A percentile compares a stretch with the other conserved stretches of the same genome.
These are phyloP conservation scores for Bombus pyrosoma DNA, from an alignment of 1,140 invertebrate genomes.

Conservation along the genomic window DNA sequence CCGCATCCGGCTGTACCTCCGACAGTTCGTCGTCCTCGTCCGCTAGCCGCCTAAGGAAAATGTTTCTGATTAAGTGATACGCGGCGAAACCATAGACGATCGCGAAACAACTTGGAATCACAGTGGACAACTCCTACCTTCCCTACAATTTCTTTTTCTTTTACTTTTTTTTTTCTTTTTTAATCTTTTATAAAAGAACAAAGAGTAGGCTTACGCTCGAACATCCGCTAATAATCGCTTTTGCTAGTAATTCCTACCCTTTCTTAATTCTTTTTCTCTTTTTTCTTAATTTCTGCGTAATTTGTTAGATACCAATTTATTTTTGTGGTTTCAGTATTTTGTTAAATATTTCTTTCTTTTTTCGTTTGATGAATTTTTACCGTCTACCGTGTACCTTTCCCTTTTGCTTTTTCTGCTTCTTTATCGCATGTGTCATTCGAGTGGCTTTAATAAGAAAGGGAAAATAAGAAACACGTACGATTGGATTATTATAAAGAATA, in stretches of 20 bases:
- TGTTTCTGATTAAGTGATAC: not conserved
- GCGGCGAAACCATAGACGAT: not conserved
- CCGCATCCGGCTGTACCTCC: constrained; percentile 97
- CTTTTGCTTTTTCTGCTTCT: not conserved
- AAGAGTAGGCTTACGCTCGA: constrained; percentile 3
- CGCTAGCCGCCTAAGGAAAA: constrained; percentile 85
- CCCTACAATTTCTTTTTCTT: constrained; percentile 15
- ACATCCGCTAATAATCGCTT: not conserved
- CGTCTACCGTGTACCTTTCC: not conserved
- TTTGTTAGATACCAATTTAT: not conserved
- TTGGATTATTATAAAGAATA: not conserved
- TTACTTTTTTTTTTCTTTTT: not conserved
- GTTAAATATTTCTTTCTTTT: not conserved
- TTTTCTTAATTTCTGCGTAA: not conserved
- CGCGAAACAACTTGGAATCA: constrained; percentile 29
- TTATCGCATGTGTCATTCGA: not conserved
- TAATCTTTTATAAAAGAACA: not conserved
- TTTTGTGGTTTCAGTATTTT: not conserved
- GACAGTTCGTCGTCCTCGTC: constrained; percentile 97
- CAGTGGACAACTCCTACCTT: constrained; percentile 57
- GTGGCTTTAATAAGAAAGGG: too few species aligned
- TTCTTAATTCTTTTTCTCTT: not conserved
- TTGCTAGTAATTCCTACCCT: not conserved
- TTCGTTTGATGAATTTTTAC: not conserved
- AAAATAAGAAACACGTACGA: not conserved